Percentiles rank a stretch among this genome's conserved stretches.
phyloP scores from a whole-genome alignment of 2,888 invertebrate species.

The Prosapia bicincta region DNA sequence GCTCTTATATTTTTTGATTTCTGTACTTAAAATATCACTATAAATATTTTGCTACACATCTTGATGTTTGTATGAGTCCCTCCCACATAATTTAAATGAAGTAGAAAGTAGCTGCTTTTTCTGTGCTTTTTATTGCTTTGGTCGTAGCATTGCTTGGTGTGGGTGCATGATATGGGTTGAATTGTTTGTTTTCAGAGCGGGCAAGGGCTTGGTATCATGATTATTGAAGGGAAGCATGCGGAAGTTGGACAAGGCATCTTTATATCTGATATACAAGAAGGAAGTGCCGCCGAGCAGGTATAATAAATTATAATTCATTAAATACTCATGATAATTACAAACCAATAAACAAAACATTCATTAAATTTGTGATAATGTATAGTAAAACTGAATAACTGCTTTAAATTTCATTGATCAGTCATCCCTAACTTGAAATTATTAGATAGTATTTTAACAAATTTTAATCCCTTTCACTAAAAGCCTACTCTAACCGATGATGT shows the following conservation, averaged over 20 bases:
- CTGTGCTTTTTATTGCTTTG: background rate
- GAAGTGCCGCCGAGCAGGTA: slow-evolving; percentile 79
- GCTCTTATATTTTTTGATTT: too few species aligned
- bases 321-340: too few species aligned
- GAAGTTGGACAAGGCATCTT: slow-evolving; percentile 91
- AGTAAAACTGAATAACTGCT: too few species aligned
- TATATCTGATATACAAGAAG: slow-evolving; percentile 88
- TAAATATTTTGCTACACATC: background rate
- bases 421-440: too few species aligned
- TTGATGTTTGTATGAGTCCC: background rate
- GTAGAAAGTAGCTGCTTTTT: background rate
- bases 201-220: slow-evolving; percentile 88
- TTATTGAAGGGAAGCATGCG: slow-evolving; percentile 89
- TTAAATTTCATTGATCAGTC: too few species aligned
- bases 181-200: slow-evolving; percentile 55
- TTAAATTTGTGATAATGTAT: too few species aligned
- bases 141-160: background rate
- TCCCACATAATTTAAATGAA: background rate
- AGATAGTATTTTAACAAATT: too few species aligned
- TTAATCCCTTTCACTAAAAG: too few species aligned
- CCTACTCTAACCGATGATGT: too few species aligned
- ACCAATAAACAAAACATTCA: too few species aligned
- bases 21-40: too few species aligned
- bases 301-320: background rate
- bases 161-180: background rate